Evolutionary conservation across 2,797 vertebrate genomes (phyloP), one percentile per base, ranked within the genome.

Genomic region (Pseudochaenichthys georgianus): DNA sequence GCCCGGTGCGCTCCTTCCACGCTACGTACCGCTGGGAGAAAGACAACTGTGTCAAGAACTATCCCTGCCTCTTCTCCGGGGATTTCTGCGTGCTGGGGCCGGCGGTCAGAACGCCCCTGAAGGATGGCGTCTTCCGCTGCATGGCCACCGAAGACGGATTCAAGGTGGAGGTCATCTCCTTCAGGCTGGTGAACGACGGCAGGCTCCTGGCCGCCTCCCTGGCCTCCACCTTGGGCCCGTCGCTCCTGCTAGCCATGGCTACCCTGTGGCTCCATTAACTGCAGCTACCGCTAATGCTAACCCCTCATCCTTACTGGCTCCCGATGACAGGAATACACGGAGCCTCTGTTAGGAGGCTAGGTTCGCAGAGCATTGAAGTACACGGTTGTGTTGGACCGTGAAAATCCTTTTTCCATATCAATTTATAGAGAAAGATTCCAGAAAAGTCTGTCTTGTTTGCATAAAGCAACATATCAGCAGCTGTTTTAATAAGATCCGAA

Each of bases 1-100:
- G 96, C 86, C 95, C 95, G 0, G 92, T 96, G 70, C 93, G 69
- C 68, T 96, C 96, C 67, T 96, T 95, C 82, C 95, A 95, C 3
- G 96, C 96, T 77, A 90, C 86, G 70, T 96, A 96, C 70, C 94
- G 92, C 59, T 96, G 96, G 96, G 94, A 95, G 82, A 95, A 94
- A 70, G 96, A 96, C 76, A 92, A 94, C 93, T 94, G 91, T 66
- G 19, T 84, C 60, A 93, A 86, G 85, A 92, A 86, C 64, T 96
- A 96, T 77, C 94, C 95, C 3, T 96, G 96, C 85, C 78, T 94
- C 59, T 94, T 96, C 89, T 92, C 94, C 0, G 94, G 95, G 28
- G 94, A 94, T 82, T 95, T 94, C 61, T 96, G 96, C 34, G 90
- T 96, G 21, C 92, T 96, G 64, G 95, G 93, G 1, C 94, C 95